A percentile compares a stretch with the other conserved stretches of the same genome.
Evolutionary conservation across 2,888 invertebrate genomes (phyloP).

Genomic region (Drosophila incognita): DNA sequence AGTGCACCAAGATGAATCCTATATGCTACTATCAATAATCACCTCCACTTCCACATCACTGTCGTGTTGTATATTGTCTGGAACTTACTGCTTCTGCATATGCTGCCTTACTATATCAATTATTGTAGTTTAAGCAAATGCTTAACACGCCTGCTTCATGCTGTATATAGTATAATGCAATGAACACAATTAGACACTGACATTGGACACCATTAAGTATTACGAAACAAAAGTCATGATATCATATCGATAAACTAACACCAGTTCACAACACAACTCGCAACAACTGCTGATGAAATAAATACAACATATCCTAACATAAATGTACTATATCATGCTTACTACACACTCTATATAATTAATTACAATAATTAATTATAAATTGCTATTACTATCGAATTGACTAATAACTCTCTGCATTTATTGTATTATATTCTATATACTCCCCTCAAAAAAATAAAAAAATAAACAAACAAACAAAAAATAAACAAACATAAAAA

Average conservation of each 20-base stretch:
- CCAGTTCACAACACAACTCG: conserved; percentile 16
- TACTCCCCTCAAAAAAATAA: conserved; percentile 51
- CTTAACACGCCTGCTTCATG: conserved; percentile 32
- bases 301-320: conserved; percentile 1
- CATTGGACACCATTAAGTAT: conserved; percentile 37
- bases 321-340: conserved; percentile 52
- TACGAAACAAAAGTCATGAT: conserved; percentile 11
- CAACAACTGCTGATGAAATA: conserved; percentile 6
- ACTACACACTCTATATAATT: conserved; percentile 24
- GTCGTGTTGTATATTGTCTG: conserved; percentile 39
- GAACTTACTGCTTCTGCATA: conserved; percentile 8
- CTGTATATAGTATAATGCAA: background rate
- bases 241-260: conserved; percentile 5
- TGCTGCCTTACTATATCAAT: conserved; percentile 20
- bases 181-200: conserved; percentile 23
- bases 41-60: conserved; percentile 14
- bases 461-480: conserved; percentile 28
- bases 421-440: conserved; percentile 81
- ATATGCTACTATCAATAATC: background rate
- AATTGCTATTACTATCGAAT: conserved; percentile 46
- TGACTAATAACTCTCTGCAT: conserved; percentile 76
- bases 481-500: conserved; percentile 20
- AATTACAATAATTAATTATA: conserved; percentile 13
- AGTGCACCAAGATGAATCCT: conserved; percentile 25
- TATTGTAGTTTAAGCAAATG: background rate